phyloP scores from a whole-genome alignment of 2,113 vertebrate genomes.

The Istiophorus platypterus region DNA sequence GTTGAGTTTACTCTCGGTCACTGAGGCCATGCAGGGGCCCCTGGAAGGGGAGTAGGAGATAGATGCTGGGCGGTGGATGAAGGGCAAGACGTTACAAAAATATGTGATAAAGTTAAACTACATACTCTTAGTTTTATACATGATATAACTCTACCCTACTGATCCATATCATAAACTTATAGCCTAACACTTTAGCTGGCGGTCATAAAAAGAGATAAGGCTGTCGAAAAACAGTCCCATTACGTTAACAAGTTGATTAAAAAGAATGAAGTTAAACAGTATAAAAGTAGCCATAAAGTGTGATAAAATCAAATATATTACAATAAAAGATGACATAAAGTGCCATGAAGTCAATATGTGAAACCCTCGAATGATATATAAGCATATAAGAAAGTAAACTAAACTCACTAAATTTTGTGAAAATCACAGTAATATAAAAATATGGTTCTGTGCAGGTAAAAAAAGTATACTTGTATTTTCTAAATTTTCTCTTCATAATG shows the following conservation, averaged over 20 bases:
- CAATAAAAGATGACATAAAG: not conserved
- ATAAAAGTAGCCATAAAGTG: not conserved
- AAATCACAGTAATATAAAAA: not conserved
- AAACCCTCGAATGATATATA: not conserved
- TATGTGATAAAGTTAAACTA: too few species aligned
- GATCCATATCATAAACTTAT: not conserved
- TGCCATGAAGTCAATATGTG: not conserved
- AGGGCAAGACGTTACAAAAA: not conserved
- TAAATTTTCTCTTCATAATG: not conserved
- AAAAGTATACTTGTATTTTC: not conserved
- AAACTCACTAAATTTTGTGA: not conserved
- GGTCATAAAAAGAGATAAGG: not conserved
- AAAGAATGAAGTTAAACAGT: not conserved
- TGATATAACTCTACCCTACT: not conserved
- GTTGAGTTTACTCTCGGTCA: constrained; percentile 83
- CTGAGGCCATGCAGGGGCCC: constrained; percentile 43
- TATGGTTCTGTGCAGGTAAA: not conserved
- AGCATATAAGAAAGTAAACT: not conserved
- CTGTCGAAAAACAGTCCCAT: not conserved
- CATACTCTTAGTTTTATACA: too few species aligned
- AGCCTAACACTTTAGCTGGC: not conserved
- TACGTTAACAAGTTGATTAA: not conserved
- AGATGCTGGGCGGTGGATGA: not conserved
- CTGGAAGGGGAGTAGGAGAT: constrained; percentile 42
- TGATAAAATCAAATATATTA: not conserved